Evolutionary conservation across 2,797 vertebrate genomes (phyloP), one percentile per base, ranked within the genome.

Genomic region (Setipinna tenuifilis): DNA sequence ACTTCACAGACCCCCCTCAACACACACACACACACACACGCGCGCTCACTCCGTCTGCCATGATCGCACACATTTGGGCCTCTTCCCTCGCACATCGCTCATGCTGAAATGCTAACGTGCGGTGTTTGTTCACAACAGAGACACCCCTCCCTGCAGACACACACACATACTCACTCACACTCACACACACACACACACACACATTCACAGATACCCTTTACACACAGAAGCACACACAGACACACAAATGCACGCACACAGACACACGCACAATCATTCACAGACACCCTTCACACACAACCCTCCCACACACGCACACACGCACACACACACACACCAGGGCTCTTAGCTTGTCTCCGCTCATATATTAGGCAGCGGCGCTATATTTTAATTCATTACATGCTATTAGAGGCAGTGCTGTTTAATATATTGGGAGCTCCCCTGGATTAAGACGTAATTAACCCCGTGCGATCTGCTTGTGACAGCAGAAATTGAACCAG

Each of bases 1-100:
- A 94, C 93, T 94, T 93, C 94, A 95, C 89, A 93, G 35, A 78
- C 16, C 31, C 31, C 31, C 71, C 62, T 25, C 87, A 83, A 61
- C 58, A 87, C 85, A 86, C 89, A 90, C 86, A 82, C 86, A 83
- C 46, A 54, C 50, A 54, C 50, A 85, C 85, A 35, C 17, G 48
- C 62, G 80, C 81, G 58, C 75, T 88, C 86, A 82, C 91, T 91
- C 91, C 93, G 94, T 90, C 93, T 92, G 92, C 89, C 87, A 85
- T 82, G 89, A 91, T 92, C 91, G 87, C 88, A 90, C 91, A 94
- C 93, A 93, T 93, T 92, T 92, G 92, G 91, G 89, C 88, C 85
- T 87, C 90, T 91, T 92, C 85, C 80, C 89, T 92, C 89, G 92
- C 93, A 91, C 88, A 92, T 89, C 91, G 88, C 93, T 91, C 54